Evolutionary conservation across 2,888 invertebrate species (phyloP), one percentile per base, ranked within the genome.

Genomic region (Cephalotes varians): DNA sequence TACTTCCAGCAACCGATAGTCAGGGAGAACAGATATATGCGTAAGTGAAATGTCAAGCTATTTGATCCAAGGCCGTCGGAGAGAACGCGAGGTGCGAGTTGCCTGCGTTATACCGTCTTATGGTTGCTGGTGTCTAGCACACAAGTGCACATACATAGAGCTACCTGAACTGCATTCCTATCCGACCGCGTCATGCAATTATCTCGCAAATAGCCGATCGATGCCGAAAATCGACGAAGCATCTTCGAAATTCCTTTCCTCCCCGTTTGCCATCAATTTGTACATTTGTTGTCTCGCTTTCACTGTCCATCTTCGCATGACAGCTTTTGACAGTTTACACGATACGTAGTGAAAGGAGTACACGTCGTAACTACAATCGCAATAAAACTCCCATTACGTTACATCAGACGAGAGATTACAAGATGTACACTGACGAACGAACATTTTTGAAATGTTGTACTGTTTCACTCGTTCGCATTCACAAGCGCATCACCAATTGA

Each of bases 21-120:
- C 81, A n/a, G 72, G 72, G 58, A 51, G 73, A 82, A 64, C 51
- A 84, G 77, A 88, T 87, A 85, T 71, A 83, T 83, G 79, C 86
- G 82, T 88, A 89, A 90, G 91, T 92, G 88, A 92, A 93, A 93
- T 93, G 93, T 93, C 93, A 93, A 92, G 89, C 91, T 87, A 90
- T 90, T 90, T 74, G 88, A 90, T 88, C 91, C 92, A 93, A 93
- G 93, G 93, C 89, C 92, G 84, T 15, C 21, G 40, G 83, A 85
- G 90, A 86, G 82, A 88, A 86, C 77, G 90, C 90, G 88, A 89
- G 87, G 90, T 88, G 85, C 89, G 87, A 86, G n/a, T 87, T 77
- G 81, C 71, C 81, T 85, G 86, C 86, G 84, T 88, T 90, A 88
- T 81, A 87, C 73, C 65, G 72, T 69, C 67, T 81, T 77, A 83